Percentiles rank a stretch among this genome's conserved stretches.
phyloP scores from a whole-genome alignment of 2,888 invertebrate genomes.

The Eristalis intricaria region DNA sequence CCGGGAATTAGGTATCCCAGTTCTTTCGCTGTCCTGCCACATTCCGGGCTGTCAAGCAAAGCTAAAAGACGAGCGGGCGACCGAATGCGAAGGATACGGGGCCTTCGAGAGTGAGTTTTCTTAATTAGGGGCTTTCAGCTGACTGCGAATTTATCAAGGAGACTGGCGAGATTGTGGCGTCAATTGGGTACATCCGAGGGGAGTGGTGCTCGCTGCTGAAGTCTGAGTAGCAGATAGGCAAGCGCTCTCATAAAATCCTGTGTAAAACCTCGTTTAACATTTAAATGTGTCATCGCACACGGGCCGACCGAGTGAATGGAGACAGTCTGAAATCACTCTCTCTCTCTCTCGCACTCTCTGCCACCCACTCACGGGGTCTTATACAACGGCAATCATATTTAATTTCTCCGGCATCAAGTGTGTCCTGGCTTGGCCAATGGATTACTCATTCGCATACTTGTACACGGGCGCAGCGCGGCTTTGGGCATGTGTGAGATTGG shows the following conservation, averaged over 20 bases:
- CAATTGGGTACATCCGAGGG: conserved; percentile 5
- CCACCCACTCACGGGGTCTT: not conserved
- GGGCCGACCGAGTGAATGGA: conserved; percentile 4
- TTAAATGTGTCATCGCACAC: conserved; percentile 46
- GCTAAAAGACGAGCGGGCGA: conserved; percentile 27
- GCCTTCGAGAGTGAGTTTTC: conserved; percentile 53
- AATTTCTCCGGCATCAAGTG: conserved; percentile 17
- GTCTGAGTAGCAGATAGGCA: not conserved
- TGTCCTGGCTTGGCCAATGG: conserved; percentile 11
- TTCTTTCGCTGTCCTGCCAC: conserved; percentile 34
- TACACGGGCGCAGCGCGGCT: not conserved
- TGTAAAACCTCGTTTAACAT: conserved; percentile 46
- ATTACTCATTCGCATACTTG: not conserved
- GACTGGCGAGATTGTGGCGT: not conserved
- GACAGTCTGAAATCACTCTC: conserved; percentile 5
- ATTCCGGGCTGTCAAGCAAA: conserved; percentile 51
- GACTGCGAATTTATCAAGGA: conserved; percentile 42
- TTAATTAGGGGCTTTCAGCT: conserved; percentile 57
- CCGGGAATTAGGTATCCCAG: conserved; percentile 61
- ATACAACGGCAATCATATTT: conserved; percentile 26
- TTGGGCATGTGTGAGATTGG: not conserved
- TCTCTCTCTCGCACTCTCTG: not conserved
- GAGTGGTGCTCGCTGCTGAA: not conserved
- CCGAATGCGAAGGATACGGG: not conserved
- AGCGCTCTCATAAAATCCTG: conserved; percentile 12